Evolutionary conservation across 2,888 invertebrate species (phyloP), one percentile per base, ranked within the genome.

Genomic region (Drosophila nigricruria): DNA sequence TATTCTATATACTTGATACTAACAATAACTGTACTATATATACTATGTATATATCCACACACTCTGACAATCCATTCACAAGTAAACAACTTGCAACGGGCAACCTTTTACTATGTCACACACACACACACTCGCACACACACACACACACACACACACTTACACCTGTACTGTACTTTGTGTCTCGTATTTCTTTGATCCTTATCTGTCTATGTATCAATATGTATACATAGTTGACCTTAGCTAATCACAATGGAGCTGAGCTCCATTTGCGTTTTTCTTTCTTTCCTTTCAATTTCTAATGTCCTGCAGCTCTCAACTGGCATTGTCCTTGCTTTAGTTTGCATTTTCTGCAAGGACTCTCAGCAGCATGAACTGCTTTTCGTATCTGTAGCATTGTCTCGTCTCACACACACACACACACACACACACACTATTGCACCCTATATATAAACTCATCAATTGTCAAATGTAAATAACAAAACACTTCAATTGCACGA

Each of bases 341-440:
- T 63, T 70, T 79, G 62, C 42, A 47, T 52, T 62, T 25, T 34
- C 50, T 18, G 57, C 36, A 38, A 60, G 64, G 64, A 58, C 52
- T 12, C 12, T 16, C 38, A 63, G 52, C 20, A 74, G 79, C 79
- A 77, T 77, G 77, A 52, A 43, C 27, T 60, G 65, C 79, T 70
- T 70, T 74, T 62, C 47, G 38, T 54, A 59, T 58, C 43, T 27
- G 45, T 65, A 69, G 64, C 40, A 60, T 64, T 64, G 49, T 47
- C 69, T 62, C 76, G n/a, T 2, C 38, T 10, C 25, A 58, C 36
- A 36, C 25, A 53, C 59, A 42, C 23, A 61, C 60, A 12, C 16
- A 16, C 23, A 23, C 23, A 43, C 45, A 45, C 16, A n/a, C 16
- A 45, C 47, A n/a, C 63, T 43, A 59, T 38, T 66, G 74, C 76